phyloP scores from a whole-genome alignment of 1,140 invertebrate species.

The Trichonephila clavata region DNA sequence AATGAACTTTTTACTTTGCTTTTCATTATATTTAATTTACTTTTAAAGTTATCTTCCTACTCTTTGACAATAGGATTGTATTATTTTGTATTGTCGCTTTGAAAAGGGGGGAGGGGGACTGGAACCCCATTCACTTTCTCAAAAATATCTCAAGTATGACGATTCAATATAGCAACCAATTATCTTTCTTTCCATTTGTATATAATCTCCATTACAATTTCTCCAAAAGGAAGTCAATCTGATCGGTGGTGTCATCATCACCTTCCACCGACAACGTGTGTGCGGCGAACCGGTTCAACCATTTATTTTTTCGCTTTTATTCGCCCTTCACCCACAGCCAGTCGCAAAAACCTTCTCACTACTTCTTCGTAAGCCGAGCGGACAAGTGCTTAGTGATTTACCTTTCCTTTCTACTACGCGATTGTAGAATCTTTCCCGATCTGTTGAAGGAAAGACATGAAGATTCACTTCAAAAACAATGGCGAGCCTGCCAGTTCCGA shows the following conservation, averaged over 20 bases:
- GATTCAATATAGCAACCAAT: no score
- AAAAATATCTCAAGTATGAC: no score
- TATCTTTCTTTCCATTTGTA: no score
- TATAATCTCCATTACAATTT: background rate
- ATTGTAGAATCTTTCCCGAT: background rate
- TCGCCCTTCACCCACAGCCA: background rate
- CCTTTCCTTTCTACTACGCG: background rate
- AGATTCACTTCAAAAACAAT: slow-evolving; percentile 68
- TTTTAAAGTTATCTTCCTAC: no score
- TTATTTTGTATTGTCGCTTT: no score
- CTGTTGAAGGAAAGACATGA: slow-evolving; percentile 8
- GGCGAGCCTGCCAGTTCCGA: slow-evolving; percentile 35
- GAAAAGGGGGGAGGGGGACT: no score
- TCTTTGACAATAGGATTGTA: no score
- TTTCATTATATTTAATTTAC: no score
- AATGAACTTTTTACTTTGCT: no score
- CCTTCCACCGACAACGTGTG: background rate
- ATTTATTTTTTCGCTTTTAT: background rate
- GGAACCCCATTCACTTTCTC: no score
- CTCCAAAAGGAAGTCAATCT: background rate
- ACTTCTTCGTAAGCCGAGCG: background rate
- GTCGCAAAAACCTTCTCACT: background rate
- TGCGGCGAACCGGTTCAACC: slow-evolving; percentile 35
- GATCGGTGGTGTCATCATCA: background rate
- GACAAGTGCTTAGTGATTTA: background rate